A percentile compares a stretch with the other conserved stretches of the same genome.
phyloP scores from a whole-genome alignment of 2,888 invertebrate genomes.

The Linyphia triangularis region DNA sequence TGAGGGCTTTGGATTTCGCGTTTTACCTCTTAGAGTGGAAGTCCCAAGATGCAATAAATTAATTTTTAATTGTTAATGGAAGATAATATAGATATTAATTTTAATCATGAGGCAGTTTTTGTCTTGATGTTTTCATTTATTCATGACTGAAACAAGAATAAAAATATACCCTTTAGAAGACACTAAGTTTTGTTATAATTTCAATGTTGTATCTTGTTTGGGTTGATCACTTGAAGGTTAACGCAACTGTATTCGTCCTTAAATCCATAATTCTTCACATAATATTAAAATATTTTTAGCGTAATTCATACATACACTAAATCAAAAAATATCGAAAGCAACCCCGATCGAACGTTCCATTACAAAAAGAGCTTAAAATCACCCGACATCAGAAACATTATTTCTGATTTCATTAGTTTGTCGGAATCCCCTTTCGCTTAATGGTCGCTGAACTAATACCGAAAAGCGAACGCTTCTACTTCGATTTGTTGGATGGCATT shows the following conservation, averaged over 20 bases:
- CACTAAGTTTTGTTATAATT: no score
- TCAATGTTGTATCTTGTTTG: no score
- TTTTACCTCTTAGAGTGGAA: background rate
- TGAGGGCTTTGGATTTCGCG: background rate
- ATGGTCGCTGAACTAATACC: slow-evolving; percentile 44
- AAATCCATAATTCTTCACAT: no score
- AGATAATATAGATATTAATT: background rate
- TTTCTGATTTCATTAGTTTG: slow-evolving; percentile 56
- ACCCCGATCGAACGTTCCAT: background rate
- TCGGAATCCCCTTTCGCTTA: slow-evolving; percentile 22
- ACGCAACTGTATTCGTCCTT: no score
- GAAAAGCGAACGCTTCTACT: slow-evolving; percentile 3
- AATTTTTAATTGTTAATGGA: background rate
- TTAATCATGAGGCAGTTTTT: background rate
- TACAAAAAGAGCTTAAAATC: slow-evolving; percentile 34
- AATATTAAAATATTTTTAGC: no score
- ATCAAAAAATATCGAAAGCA: background rate
- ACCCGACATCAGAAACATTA: slow-evolving; percentile 46
- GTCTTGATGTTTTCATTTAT: background rate
- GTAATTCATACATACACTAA: background rate
- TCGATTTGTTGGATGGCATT: slow-evolving; percentile 39
- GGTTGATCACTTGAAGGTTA: no score
- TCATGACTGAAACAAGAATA: background rate
- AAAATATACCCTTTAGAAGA: no score
- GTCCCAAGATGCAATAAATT: background rate